These are phyloP conservation scores for Amblyopsis hoosieri DNA, from an alignment of 2,797 vertebrate species.

Conservation along the genomic window DNA sequence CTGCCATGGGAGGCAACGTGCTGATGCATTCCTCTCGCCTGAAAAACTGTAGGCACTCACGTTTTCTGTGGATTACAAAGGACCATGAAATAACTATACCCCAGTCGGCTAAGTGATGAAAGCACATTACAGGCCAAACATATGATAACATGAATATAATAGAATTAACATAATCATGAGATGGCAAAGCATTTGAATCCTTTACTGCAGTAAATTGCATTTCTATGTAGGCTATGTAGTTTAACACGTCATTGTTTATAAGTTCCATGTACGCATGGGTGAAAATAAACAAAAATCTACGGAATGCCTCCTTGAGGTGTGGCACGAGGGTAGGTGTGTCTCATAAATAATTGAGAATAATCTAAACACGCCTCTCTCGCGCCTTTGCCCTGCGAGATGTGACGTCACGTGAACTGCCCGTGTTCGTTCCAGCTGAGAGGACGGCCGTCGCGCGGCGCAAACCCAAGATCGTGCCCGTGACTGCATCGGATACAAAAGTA, in stretches of 20 bases:
- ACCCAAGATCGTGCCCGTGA: constrained; percentile 73
- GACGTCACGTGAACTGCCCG: constrained; percentile 84
- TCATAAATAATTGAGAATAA: constrained; percentile 67
- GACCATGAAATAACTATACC: constrained; percentile 58
- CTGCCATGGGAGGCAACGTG: constrained; percentile 76
- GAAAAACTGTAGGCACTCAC: constrained; percentile 70
- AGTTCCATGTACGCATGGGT: constrained; percentile 10
- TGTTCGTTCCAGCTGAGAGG: constrained; percentile 83
- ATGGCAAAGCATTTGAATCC: neutral
- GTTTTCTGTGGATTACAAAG: constrained; percentile 77
- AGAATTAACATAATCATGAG: neutral
- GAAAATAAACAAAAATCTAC: constrained; percentile 53
- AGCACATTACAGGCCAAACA: constrained; percentile 6
- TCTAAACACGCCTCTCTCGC: constrained; percentile 27
- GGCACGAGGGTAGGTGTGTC: constrained; percentile 74
- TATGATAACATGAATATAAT: neutral
- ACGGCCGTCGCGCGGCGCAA: constrained; percentile 64
- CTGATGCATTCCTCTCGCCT: constrained; percentile 62
- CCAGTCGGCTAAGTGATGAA: constrained; percentile 20
- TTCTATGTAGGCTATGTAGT: no score
- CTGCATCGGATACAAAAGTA: constrained; percentile 66
- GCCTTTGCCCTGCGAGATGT: constrained; percentile 63
- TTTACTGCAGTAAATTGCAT: neutral
- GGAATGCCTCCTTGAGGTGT: constrained; percentile 54
- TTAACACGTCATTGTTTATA: no score